These are phyloP conservation scores for Malthinus flaveolus DNA, from an alignment of 2,888 invertebrate genomes.

Conservation along the genomic window DNA sequence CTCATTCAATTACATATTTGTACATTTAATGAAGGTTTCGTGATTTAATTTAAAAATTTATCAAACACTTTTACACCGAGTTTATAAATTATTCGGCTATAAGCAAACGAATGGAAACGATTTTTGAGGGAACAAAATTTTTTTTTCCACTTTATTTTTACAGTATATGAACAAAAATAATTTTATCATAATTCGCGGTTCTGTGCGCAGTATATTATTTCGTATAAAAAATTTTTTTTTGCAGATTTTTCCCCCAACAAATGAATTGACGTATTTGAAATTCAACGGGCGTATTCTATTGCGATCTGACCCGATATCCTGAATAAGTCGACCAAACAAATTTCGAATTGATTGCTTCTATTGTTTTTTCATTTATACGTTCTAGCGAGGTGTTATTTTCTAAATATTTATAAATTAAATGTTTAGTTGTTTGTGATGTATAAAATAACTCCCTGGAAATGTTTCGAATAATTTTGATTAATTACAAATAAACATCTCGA, in stretches of 20 bases:
- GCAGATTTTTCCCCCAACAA: conserved; percentile 25
- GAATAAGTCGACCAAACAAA: conserved; percentile 31
- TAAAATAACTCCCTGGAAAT: too few species aligned
- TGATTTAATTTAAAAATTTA: too few species aligned
- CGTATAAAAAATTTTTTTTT: conserved; percentile 22
- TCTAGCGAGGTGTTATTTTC: conserved; percentile 16
- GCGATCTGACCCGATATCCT: conserved; percentile 31
- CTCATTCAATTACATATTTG: too few species aligned
- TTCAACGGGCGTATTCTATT: conserved; percentile 29
- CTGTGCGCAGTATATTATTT: conserved; percentile 26
- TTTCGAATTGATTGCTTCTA: conserved; percentile 29
- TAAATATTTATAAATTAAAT: too few species aligned
- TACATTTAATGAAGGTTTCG: too few species aligned
- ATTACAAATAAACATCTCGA: too few species aligned
- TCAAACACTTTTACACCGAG: too few species aligned
- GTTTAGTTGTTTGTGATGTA: too few species aligned
- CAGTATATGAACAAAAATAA: conserved; percentile 11
- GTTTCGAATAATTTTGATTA: too few species aligned
- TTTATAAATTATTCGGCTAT: too few species aligned
- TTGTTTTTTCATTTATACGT: conserved; percentile 28
- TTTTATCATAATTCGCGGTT: conserved; percentile 21
- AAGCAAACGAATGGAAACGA: too few species aligned
- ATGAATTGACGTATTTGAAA: conserved; percentile 28
- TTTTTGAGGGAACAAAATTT: neutral
- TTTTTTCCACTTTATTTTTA: neutral